Base-by-base conservation (phyloP, 2,113 vertebrate species). In the Sinocyclocheilus grahami region DNA sequence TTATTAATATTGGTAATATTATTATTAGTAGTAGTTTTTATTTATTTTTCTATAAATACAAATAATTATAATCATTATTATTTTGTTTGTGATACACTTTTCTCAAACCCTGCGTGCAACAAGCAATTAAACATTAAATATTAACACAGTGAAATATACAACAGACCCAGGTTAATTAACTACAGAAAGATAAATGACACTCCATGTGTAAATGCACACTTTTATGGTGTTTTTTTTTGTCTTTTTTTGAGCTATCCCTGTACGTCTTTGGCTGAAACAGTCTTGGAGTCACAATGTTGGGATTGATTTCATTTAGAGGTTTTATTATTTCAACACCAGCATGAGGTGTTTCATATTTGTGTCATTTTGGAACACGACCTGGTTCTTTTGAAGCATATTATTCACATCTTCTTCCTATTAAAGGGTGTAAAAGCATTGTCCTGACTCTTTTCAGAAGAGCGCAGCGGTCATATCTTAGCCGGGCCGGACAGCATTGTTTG, bases 401-500 rank as follows among this genome's bases (percentile, higher is more conserved):
- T 3, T 78, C 74, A 24, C 55, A 55, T 58, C 60, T 51, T 48
- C 33, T 84, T 20, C 58, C 30, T 48, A 22, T 69, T 27, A 74
- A 62, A 62, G 30, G 20, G 65, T 82, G 60, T 46, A 39, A 76
- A 80, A 76, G 75, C 22, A 48, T 78, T 27, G 77, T 48, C 39
- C 5, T 24, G 27, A 67, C 69, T 79, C 63, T 72, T 76, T 67
- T 76, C 13, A 39, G 76, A 82, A 33, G 46, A 46, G 76, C 63
- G 16, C 67, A 81, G 76, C 18, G 60, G 10, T 82, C 81, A 14
- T 62, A 24, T 82, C 78, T 87, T 30, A 13, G 20, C 33, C 20
- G n/a, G 39, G 60, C 14, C 16, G 60, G n/a, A 8, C 22, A n/a
- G 39, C 78, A 87, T 87, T 87, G 85, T 85, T 79, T 71, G 46